Evolutionary conservation across 2,888 invertebrate species (phyloP).

Genomic region (Eristalinus sepulchralis): DNA sequence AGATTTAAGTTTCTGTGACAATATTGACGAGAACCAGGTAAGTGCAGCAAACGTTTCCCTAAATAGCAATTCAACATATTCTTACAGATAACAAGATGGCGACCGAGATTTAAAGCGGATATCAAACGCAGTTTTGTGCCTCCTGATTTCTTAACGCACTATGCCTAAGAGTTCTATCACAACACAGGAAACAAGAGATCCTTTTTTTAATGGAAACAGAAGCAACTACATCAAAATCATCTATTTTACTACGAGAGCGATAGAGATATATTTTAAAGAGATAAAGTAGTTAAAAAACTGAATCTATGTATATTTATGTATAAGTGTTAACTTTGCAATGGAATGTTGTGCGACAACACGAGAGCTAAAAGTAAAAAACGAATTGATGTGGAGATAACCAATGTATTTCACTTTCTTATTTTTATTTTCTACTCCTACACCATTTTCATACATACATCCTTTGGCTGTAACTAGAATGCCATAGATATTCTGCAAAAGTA

Average conservation of each 20-base stretch:
- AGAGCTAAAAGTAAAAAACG: constrained; percentile 7
- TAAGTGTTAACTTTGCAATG: constrained; percentile 30
- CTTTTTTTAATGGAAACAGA: constrained; percentile 12
- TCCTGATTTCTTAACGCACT: constrained; percentile 65
- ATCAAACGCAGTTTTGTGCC: constrained; percentile 73
- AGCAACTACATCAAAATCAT: constrained; percentile 11
- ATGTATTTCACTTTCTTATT: neutral
- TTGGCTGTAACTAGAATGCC: too few species aligned
- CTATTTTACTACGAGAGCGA: constrained; percentile 53
- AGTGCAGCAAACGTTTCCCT: constrained; percentile 3
- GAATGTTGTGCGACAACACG: constrained; percentile 5
- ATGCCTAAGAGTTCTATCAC: constrained; percentile 35
- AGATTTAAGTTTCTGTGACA: constrained; percentile 94
- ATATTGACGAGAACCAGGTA: constrained; percentile 87
- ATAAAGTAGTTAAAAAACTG: constrained; percentile 17
- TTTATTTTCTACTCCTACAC: neutral
- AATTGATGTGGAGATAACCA: constrained; percentile 12
- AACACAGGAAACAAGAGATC: neutral
- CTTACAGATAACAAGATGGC: constrained; percentile 70
- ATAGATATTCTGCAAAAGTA: too few species aligned
- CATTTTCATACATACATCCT: too few species aligned
- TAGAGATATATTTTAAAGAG: constrained; percentile 51
- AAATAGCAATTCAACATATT: neutral
- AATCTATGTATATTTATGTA: constrained; percentile 45
- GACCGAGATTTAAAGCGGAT: constrained; percentile 66